Conservation (phyloP, 1,140 invertebrate species). For the Catajapyx aquilonaris region DNA sequence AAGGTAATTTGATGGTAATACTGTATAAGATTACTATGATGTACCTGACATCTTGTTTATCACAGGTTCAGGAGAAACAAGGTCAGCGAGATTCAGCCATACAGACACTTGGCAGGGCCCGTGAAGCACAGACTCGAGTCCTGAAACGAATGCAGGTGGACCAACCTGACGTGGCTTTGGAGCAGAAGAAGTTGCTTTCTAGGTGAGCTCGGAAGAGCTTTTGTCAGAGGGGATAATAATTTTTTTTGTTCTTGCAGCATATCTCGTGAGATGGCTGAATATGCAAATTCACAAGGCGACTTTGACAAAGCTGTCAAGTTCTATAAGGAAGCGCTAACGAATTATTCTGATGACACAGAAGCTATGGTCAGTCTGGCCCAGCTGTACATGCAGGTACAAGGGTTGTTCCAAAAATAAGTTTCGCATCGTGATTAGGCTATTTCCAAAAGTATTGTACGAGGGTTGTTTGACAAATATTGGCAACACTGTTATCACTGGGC, state of each 20-base stretch:
- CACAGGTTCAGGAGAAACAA: slow-evolving; percentile 37
- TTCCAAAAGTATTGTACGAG: too few species aligned
- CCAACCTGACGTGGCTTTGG: slow-evolving; percentile 26
- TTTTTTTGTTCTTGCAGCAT: slow-evolving; percentile 36
- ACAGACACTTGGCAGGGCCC: slow-evolving; percentile 34
- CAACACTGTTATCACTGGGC: too few species aligned
- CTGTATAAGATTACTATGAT: too few species aligned
- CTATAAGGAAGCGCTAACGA: slow-evolving; percentile 69
- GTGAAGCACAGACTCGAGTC: slow-evolving; percentile 38
- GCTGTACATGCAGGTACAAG: slow-evolving; percentile 56
- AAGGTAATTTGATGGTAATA: too few species aligned
- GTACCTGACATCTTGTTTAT: too few species aligned
- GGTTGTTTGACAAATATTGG: too few species aligned
- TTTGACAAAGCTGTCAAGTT: slow-evolving; percentile 47
- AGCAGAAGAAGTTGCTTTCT: slow-evolving; percentile 35
- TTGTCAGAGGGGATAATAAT: background rate
- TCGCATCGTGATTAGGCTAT: too few species aligned
- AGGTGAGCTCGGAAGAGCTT: slow-evolving; percentile 13
- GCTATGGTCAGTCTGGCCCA: slow-evolving; percentile 59
- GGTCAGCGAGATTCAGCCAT: slow-evolving; percentile 36
- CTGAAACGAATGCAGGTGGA: slow-evolving; percentile 39
- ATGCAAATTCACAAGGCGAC: slow-evolving; percentile 34
- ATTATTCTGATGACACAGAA: slow-evolving; percentile 51
- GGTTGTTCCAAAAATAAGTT: too few species aligned
- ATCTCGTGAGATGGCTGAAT: slow-evolving; percentile 43